Percentiles rank a stretch among this genome's conserved stretches.
Evolutionary conservation across 2,797 vertebrate genomes (phyloP).

Genomic region (Ctenochaetus hawaiiensis): DNA sequence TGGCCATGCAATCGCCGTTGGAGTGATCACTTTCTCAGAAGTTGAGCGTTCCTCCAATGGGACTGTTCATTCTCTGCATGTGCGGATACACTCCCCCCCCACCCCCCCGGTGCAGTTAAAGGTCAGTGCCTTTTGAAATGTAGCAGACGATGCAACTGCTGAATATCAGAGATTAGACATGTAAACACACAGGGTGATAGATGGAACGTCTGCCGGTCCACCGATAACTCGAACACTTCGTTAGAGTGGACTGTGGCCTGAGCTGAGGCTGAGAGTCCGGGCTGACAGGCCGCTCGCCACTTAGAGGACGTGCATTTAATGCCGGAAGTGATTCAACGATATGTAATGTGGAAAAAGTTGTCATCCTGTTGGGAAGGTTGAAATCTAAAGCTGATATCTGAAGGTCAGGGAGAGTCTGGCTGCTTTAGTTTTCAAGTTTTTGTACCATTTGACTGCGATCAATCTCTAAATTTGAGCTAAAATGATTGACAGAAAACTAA

Average conservation of each 20-base stretch:
- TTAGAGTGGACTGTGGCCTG: not conserved
- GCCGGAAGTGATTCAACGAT: not conserved
- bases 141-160: slow-evolving; percentile 60
- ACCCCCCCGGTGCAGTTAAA: slow-evolving; percentile 38
- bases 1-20: slow-evolving; percentile 2
- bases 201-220: slow-evolving; percentile 42
- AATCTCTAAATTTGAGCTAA: not conserved
- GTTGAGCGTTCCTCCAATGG: slow-evolving; percentile 45
- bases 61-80: slow-evolving; percentile 23
- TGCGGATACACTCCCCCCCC: not conserved
- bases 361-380: not conserved
- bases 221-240: not conserved
- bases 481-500: not conserved
- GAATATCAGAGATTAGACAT: slow-evolving; percentile 34
- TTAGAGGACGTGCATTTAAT: not conserved
- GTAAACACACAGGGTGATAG: slow-evolving; percentile 43
- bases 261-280: not conserved
- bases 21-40: slow-evolving; percentile 57
- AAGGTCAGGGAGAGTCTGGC: not conserved
- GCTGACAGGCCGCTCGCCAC: not conserved
- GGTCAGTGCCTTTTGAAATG: slow-evolving; percentile 41
- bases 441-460: not conserved
- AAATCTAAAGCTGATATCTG: not conserved
- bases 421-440: not conserved
- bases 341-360: not conserved